A percentile compares a stretch with the other conserved stretches of the same genome.
Evolutionary conservation across 2,888 invertebrate species (phyloP).

Genomic region (Caenorhabditis parvicauda): DNA sequence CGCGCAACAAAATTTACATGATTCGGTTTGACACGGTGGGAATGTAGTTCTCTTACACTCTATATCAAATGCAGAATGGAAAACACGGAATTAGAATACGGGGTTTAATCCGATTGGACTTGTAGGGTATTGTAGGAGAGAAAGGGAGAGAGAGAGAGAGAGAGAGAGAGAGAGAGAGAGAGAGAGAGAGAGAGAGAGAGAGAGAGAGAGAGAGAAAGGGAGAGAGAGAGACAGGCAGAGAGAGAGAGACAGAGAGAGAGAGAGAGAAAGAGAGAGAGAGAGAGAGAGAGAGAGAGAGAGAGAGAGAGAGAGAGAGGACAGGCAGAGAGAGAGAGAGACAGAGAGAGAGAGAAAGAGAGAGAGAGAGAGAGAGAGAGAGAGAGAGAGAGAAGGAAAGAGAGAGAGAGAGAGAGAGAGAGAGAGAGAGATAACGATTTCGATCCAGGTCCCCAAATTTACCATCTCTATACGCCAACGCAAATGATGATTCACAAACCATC

Average conservation of each 20-base stretch:
- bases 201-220: not conserved
- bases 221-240: not conserved
- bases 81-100: too few relatives aligned
- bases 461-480: too few relatives aligned
- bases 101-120: too few relatives aligned
- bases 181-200: not conserved
- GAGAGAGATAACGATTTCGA: too few relatives aligned
- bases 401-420: not conserved
- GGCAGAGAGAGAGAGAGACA: not conserved
- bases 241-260: slow-evolving; percentile 1
- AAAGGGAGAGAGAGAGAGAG: not conserved
- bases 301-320: not conserved
- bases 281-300: not conserved
- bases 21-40: too few relatives aligned
- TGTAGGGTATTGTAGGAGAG: too few relatives aligned
- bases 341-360: not conserved
- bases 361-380: slow-evolving; percentile 11
- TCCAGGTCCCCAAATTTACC: too few relatives aligned
- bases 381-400: not conserved
- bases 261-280: slow-evolving; percentile 10
- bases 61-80: too few relatives aligned
- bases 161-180: not conserved
- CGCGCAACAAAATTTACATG: too few relatives aligned
- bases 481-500: too few relatives aligned
- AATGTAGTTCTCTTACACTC: too few relatives aligned